Evolutionary conservation across 2,888 invertebrate genomes (phyloP).

Genomic region (Drosophila mercatorum): DNA sequence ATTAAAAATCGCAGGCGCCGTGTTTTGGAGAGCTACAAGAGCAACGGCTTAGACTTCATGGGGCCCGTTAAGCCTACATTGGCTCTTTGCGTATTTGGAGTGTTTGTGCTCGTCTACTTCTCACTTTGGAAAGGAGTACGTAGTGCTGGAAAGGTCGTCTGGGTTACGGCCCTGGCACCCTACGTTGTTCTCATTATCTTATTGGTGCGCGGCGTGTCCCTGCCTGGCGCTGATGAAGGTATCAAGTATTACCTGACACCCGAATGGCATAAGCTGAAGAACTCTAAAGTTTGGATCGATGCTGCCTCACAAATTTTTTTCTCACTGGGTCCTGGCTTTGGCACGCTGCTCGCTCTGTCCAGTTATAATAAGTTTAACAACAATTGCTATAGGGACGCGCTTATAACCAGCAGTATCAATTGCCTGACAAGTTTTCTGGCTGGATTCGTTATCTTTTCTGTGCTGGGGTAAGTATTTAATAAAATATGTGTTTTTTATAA

Average conservation of each 20-base stretch:
- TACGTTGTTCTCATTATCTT: conserved; percentile 95
- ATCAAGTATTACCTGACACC: conserved; percentile 95
- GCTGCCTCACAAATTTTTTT: conserved; percentile 98
- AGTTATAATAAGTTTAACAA: conserved; percentile 98
- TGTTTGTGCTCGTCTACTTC: conserved; percentile 97
- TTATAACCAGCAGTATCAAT: conserved; percentile 95
- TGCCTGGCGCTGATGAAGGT: conserved; percentile 94
- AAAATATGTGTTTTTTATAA: no score
- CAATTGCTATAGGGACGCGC: conserved; percentile 94
- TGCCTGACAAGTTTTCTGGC: conserved; percentile 96
- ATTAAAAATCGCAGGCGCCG: conserved; percentile 87
- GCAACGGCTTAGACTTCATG: conserved; percentile 93
- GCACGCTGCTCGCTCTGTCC: conserved; percentile 94
- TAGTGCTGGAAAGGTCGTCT: conserved; percentile 97
- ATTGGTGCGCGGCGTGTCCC: conserved; percentile 91
- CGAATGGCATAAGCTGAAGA: conserved; percentile 93
- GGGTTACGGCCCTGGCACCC: conserved; percentile 97
- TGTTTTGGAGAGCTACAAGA: conserved; percentile 93
- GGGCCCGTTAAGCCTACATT: conserved; percentile 95
- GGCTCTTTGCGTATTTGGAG: conserved; percentile 94
- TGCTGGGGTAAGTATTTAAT: conserved; percentile 88
- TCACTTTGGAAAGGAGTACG: conserved; percentile 97
- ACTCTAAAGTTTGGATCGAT: conserved; percentile 95
- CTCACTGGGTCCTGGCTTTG: conserved; percentile 96
- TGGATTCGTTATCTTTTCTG: conserved; percentile 97